A percentile compares a stretch with the other conserved stretches of the same genome.
Conservation (phyloP, 1,140 invertebrate species). For the Zaprionus camerounensis region DNA sequence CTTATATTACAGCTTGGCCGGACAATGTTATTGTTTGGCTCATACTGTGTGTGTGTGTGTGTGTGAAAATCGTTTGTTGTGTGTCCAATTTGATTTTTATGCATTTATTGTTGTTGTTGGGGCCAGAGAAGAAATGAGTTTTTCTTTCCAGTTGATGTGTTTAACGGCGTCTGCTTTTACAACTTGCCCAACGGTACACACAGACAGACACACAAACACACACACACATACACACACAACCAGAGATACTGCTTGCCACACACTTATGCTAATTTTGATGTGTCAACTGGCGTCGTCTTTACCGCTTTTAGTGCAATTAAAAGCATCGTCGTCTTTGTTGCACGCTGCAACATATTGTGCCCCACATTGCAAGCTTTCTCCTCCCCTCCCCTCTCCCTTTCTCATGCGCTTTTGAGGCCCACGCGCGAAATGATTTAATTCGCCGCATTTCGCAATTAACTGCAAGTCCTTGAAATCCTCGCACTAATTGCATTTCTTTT, state of each 20-base stretch:
- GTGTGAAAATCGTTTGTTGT: slow-evolving; percentile 52
- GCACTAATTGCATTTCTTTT: slow-evolving; percentile 79
- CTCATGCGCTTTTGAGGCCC: not conserved
- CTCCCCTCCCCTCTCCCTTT: no score
- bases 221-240: not conserved
- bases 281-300: slow-evolving; percentile 36
- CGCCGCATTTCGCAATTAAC: slow-evolving; percentile 77
- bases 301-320: slow-evolving; percentile 76
- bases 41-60: slow-evolving; percentile 11
- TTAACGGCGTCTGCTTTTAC: slow-evolving; percentile 81
- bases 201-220: not conserved
- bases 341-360: slow-evolving; percentile 44
- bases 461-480: slow-evolving; percentile 63
- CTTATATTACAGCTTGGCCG: slow-evolving; percentile 76
- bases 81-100: slow-evolving; percentile 80
- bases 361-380: not conserved
- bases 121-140: slow-evolving; percentile 74
- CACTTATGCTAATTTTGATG: slow-evolving; percentile 77
- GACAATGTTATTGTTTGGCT: slow-evolving; percentile 60
- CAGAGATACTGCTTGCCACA: slow-evolving; percentile 23
- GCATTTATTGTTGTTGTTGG: slow-evolving; percentile 42
- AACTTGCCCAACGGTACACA: slow-evolving; percentile 57
- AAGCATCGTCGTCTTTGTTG: slow-evolving; percentile 63
- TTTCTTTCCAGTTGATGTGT: slow-evolving; percentile 80
- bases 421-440: slow-evolving; percentile 70